Evolutionary conservation across 2,888 invertebrate genomes (phyloP).

Genomic region (Meganola albula): DNA sequence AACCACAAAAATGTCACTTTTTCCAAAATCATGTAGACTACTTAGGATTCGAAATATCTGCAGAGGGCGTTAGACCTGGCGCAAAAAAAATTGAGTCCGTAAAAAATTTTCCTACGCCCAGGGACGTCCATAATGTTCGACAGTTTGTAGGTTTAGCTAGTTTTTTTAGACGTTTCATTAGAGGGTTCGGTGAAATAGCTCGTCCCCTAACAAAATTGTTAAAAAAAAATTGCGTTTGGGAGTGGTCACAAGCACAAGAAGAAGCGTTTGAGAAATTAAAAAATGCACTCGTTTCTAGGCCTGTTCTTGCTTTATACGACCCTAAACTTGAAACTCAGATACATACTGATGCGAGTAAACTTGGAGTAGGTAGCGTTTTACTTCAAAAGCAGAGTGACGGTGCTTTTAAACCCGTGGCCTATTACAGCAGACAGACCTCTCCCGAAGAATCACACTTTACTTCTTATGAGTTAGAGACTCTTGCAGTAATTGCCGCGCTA

Average conservation of each 20-base stretch:
- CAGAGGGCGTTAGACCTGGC: background rate
- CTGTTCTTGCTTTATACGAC: background rate
- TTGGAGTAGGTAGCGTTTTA: slow-evolving; percentile 1
- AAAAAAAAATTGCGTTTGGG: background rate
- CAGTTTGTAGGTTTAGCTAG: slow-evolving; percentile 15
- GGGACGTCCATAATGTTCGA: slow-evolving; percentile 3
- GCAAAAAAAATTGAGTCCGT: background rate
- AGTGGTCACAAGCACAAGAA: background rate
- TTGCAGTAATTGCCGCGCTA: slow-evolving; percentile 16
- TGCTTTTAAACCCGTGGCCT: slow-evolving; percentile 7
- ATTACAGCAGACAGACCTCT: slow-evolving; percentile 6
- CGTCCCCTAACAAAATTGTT: background rate
- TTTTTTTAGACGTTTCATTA: background rate
- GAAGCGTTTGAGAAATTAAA: background rate
- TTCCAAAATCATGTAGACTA: slow-evolving; percentile 1
- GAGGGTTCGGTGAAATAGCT: background rate
- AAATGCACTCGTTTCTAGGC: background rate
- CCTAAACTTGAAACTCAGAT: slow-evolving; percentile 1
- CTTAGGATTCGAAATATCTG: slow-evolving; percentile 3
- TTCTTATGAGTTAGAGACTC: slow-evolving; percentile 10
- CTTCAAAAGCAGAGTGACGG: background rate
- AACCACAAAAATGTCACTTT: slow-evolving; percentile 4
- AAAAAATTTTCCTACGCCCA: slow-evolving; percentile 3
- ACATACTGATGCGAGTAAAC: slow-evolving; percentile 2
- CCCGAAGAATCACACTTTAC: slow-evolving; percentile 10